A percentile compares a stretch with the other conserved stretches of the same genome.
Evolutionary conservation across 2,888 invertebrate species (phyloP).

Genomic region (Microctonus brassicae): DNA sequence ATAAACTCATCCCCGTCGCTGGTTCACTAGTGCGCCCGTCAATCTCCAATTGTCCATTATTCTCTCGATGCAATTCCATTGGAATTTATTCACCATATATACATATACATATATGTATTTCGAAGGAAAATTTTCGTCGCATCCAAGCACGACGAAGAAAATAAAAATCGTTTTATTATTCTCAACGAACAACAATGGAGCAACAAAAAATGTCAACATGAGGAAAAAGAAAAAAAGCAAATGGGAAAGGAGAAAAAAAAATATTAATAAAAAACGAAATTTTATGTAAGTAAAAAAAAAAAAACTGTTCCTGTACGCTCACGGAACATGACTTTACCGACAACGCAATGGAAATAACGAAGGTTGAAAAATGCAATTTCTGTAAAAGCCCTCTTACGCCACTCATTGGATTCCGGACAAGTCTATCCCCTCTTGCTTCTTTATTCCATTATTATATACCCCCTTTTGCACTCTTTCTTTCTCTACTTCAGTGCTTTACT

Average conservation of each 20-base stretch:
- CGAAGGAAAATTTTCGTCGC: background rate
- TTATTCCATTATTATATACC: too few relatives aligned
- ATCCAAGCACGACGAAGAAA: background rate
- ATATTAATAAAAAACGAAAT: background rate
- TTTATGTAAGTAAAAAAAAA: background rate
- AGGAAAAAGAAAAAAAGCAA: background rate
- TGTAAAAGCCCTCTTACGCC: constrained; percentile 33
- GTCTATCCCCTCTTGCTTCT: background rate
- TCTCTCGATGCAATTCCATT: background rate
- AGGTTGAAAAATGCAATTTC: constrained; percentile 38
- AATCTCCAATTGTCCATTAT: background rate
- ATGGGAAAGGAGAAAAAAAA: background rate
- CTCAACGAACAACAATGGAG: background rate
- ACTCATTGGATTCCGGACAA: constrained; percentile 25
- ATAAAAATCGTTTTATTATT: background rate
- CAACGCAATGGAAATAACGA: constrained; percentile 33
- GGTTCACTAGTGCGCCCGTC: background rate
- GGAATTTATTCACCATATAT: background rate
- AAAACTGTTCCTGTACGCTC: background rate
- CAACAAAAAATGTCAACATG: background rate
- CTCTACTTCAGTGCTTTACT: constrained; percentile 13
- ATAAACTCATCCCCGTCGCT: background rate
- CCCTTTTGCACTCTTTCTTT: too few relatives aligned
- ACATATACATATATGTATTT: too few relatives aligned
- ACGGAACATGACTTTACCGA: background rate